Evolutionary conservation across 1,140 invertebrate species (phyloP).

Genomic region (Drosophila chauvacae): DNA sequence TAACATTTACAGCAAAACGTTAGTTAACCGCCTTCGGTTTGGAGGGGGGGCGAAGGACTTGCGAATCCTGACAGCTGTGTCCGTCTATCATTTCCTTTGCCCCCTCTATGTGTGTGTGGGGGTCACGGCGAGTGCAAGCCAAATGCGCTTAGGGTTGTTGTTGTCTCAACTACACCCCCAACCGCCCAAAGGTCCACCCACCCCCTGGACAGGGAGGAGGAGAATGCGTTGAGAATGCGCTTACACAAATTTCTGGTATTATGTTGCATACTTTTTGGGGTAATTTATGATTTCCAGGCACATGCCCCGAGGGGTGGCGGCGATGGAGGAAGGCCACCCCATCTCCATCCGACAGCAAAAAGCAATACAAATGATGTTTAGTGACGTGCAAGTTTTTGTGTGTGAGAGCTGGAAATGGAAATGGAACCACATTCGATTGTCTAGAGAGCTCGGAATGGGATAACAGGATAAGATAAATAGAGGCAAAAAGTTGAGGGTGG

Average conservation of each 20-base stretch:
- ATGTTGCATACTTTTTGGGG: conserved; percentile 77
- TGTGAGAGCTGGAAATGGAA: conserved; percentile 62
- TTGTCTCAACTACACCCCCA: conserved; percentile 9
- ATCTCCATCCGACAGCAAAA: conserved; percentile 23
- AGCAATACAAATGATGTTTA: conserved; percentile 79
- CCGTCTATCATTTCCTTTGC: conserved; percentile 10
- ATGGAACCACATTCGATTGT: conserved; percentile 78
- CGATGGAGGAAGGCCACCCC: conserved; percentile 8
- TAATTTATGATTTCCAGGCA: conserved; percentile 80
- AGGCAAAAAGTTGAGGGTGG: conserved; percentile 55
- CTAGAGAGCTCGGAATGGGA: conserved; percentile 44
- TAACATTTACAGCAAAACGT: conserved; percentile 68
- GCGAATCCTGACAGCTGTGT: conserved; percentile 67
- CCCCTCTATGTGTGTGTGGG: background rate
- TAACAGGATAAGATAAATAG: conserved; percentile 76
- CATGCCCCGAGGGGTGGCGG: conserved; percentile 36
- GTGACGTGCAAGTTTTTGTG: conserved; percentile 77
- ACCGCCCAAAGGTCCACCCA: background rate
- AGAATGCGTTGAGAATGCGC: conserved; percentile 46
- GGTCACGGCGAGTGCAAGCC: conserved; percentile 50
- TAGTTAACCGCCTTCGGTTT: conserved; percentile 46
- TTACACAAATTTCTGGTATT: conserved; percentile 79
- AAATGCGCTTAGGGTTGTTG: conserved; percentile 74
- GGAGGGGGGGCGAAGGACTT: conserved; percentile 26
- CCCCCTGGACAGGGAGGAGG: background rate